Base-by-base conservation (phyloP, 2,888 invertebrate species). In the Leucophora obtusa region DNA sequence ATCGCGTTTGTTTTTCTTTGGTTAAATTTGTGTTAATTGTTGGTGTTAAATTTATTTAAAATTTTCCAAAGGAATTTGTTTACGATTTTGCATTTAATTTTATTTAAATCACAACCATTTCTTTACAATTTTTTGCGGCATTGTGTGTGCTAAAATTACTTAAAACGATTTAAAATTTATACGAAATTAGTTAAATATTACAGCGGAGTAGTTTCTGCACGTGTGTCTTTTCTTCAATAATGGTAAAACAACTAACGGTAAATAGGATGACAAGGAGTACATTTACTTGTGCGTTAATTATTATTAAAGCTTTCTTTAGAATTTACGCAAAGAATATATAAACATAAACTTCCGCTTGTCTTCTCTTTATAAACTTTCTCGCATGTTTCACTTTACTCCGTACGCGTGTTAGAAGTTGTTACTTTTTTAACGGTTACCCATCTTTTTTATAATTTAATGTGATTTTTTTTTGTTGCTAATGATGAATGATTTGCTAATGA, bases 401-500 rank as follows among this genome's bases (percentile, higher is more conserved):
- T 15, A 33, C 62, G 28, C 21, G 33, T 59, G 56, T 59, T 10
- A 10, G 43, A 43, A 35, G 35, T 58, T 53, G 11, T 62, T 50
- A 38, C 11, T 68, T 50, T 28, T 69, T 62, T 17, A 56, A 65
- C 6, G 6, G 38, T 21, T 70, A 38, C 14, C 11, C 56, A 15
- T 17, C 51, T 65, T 62, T 69, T 62, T 70, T 70, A 60, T 15
- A 56, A 28, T 62, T 63, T 50, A 60, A 50, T 70, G 17, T 58
- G 18, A 58, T 18, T 53, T 56, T 63, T n/a, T 63, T 28, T 62
- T 59, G 10, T 72, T 79, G 33, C 43, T n/a, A n/a, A n/a, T n/a
- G n/a, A n/a, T n/a, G n/a, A n/a, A n/a, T n/a, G n/a, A n/a, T 69
- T 63, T 38, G 68, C 24, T 76, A 69, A 71, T 58, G 24, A 47